phyloP scores from a whole-genome alignment of 2,797 vertebrate genomes.

The Centropyge bicolor region DNA sequence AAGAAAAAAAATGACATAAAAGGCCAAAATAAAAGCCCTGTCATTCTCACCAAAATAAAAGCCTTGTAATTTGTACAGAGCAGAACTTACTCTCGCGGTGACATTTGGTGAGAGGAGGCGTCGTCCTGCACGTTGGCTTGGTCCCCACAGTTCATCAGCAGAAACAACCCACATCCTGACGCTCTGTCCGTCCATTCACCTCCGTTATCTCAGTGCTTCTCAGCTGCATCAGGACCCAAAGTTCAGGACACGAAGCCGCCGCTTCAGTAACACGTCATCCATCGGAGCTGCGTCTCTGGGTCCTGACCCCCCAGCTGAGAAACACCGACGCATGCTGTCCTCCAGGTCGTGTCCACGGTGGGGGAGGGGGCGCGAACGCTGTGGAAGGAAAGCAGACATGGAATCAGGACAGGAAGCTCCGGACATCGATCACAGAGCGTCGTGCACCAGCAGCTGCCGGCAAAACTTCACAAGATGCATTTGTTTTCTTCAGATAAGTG shows the following conservation, averaged over 20 bases:
- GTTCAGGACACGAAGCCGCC: constrained; percentile 28
- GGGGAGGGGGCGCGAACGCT: constrained; percentile 17
- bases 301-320: constrained; percentile 60
- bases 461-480: too few relatives aligned
- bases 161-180: constrained; percentile 8
- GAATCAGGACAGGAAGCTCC: neutral
- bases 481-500: too few relatives aligned
- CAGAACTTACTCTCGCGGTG: constrained; percentile 35
- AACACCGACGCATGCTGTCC: constrained; percentile 40
- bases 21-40: constrained; percentile 50
- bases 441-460: too few relatives aligned
- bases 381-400: neutral
- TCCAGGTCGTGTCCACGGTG: constrained; percentile 21
- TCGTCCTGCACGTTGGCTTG: constrained; percentile 30
- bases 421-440: too few relatives aligned
- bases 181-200: neutral
- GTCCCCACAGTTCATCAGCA: constrained; percentile 52
- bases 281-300: constrained; percentile 15
- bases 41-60: constrained; percentile 48
- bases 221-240: constrained; percentile 56
- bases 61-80: constrained; percentile 41
- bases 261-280: neutral
- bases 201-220: constrained; percentile 39
- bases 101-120: constrained; percentile 17
- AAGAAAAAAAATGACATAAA: constrained; percentile 62